Conservation (phyloP, 2,113 vertebrate genomes). For the Notarius lentiginosus region DNA sequence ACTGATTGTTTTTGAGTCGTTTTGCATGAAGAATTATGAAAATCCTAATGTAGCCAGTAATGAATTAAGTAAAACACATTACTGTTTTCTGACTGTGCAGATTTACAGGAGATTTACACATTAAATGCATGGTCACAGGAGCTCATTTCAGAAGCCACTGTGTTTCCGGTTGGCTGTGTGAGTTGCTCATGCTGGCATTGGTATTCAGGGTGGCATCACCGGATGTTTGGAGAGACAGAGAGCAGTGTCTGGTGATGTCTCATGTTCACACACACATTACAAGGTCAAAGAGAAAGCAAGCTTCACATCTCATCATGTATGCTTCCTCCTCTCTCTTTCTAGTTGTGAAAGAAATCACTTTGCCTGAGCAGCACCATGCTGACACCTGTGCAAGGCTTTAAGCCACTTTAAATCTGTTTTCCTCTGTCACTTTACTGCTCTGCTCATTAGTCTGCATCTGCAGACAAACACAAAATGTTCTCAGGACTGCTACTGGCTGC, state of each 20-base stretch:
- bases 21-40: neutral
- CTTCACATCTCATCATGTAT: neutral
- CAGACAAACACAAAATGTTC: constrained; percentile 26
- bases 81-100: neutral
- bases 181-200: constrained; percentile 9
- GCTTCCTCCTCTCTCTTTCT: neutral
- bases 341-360: neutral
- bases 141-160: neutral
- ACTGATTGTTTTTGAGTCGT: neutral
- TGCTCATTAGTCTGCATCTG: neutral
- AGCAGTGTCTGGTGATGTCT: neutral
- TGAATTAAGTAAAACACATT: no score
- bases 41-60: neutral
- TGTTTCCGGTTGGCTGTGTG: constrained; percentile 6
- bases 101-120: neutral
- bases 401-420: constrained; percentile 20
- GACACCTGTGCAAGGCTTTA: constrained; percentile 4
- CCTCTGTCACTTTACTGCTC: neutral
- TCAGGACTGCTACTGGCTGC: neutral
- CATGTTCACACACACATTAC: constrained; percentile 6
- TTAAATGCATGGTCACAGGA: constrained; percentile 15
- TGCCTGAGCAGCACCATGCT: neutral
- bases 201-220: constrained; percentile 18
- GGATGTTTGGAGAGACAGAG: constrained; percentile 25
- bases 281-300: constrained; percentile 2